Conservation (phyloP, 2,888 invertebrate species). For the Arge pagana region DNA sequence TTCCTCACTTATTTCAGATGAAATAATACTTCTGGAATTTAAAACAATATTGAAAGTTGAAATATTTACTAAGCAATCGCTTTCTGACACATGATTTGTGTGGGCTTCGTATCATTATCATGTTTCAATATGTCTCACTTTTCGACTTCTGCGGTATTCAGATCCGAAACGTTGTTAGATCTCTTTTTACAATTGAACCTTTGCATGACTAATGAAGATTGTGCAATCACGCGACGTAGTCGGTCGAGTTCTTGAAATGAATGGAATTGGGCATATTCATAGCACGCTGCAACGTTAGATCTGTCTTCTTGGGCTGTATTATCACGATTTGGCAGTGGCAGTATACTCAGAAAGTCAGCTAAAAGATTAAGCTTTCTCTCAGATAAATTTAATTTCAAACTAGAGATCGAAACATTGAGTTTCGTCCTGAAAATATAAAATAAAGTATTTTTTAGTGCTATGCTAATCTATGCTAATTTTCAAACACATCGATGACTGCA, state of each 20-base stretch:
- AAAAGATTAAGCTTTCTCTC: conserved; percentile 71
- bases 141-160: conserved; percentile 5
- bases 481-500: too few relatives aligned
- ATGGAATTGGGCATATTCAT: conserved; percentile 7
- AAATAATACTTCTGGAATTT: conserved; percentile 60
- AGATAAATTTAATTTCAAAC: conserved; percentile 75
- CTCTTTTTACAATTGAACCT: conserved; percentile 2
- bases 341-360: conserved; percentile 66
- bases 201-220: conserved; percentile 41
- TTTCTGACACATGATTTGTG: too few relatives aligned
- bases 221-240: conserved; percentile 41
- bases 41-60: conserved; percentile 19
- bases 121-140: too few relatives aligned
- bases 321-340: conserved; percentile 55
- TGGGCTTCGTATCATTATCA: too few relatives aligned
- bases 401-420: conserved; percentile 73
- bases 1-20: conserved; percentile 73
- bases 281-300: conserved; percentile 16
- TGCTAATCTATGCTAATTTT: too few relatives aligned
- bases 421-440: conserved; percentile 67
- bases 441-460: too few relatives aligned
- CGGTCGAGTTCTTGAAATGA: conserved; percentile 36
- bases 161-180: conserved; percentile 12
- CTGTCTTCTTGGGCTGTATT: conserved; percentile 20
- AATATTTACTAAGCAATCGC: conserved; percentile 16